phyloP scores from a whole-genome alignment of 1,140 invertebrate species.

The Hydropsyche tenuis region DNA sequence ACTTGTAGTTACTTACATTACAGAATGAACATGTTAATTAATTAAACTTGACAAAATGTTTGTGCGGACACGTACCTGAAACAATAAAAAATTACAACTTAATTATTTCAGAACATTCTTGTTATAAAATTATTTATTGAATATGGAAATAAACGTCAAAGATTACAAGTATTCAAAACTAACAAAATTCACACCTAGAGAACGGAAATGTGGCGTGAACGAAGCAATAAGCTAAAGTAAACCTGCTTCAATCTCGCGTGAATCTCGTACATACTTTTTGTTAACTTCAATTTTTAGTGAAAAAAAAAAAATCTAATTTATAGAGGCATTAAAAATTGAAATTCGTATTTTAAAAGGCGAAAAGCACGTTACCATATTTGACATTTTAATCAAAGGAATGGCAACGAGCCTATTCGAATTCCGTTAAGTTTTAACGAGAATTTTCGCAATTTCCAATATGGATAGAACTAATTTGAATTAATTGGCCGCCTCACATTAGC shows the following conservation, averaged over 20 bases:
- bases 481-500: no score
- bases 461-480: no score
- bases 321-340: no score
- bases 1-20: not conserved
- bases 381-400: conserved; percentile 1
- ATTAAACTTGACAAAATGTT: not conserved
- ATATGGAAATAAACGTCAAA: conserved; percentile 14
- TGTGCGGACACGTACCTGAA: not conserved
- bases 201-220: conserved; percentile 27
- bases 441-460: no score
- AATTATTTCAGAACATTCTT: not conserved
- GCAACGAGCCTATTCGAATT: no score
- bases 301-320: no score
- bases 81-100: conserved; percentile 8
- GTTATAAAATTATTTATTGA: not conserved
- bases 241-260: conserved; percentile 16
- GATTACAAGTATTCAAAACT: not conserved
- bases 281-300: not conserved
- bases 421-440: no score
- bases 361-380: not conserved
- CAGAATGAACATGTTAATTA: not conserved
- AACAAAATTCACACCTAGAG: conserved; percentile 17
- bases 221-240: conserved; percentile 22
- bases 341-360: not conserved
- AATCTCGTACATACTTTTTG: conserved; percentile 7